Conservation (phyloP, 35 echinoderm and acorn worm species). For the Lytechinus variegatus region DNA sequence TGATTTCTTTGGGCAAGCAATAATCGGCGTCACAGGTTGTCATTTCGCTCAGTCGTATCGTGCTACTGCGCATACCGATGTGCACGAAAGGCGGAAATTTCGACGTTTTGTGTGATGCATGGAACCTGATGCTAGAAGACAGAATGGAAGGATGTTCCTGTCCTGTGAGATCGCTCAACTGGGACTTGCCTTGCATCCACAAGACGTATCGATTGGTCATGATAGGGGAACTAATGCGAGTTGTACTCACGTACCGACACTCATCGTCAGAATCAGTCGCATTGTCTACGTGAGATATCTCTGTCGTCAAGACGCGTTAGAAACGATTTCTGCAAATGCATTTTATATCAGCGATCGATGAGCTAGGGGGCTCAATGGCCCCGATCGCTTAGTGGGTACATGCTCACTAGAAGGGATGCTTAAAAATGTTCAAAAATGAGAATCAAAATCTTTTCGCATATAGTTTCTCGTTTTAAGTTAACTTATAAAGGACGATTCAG, state of each 20-base stretch:
- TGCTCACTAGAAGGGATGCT: not conserved
- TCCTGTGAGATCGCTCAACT: constrained; percentile 27
- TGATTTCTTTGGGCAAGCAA: not conserved
- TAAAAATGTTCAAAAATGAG: not conserved
- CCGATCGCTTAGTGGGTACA: not conserved
- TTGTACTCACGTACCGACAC: constrained; percentile 43
- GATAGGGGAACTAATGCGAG: constrained; percentile 43
- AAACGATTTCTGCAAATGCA: constrained; percentile 52
- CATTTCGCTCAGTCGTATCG: not conserved
- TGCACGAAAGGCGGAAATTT: constrained; percentile 16
- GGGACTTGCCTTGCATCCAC: constrained; percentile 49
- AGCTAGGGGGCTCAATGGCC: constrained; percentile 23
- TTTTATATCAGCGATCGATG: constrained; percentile 47
- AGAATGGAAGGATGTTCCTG: constrained; percentile 30
- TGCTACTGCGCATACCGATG: constrained; percentile 25
- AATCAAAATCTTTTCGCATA: not conserved
- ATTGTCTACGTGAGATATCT: constrained; percentile 31
- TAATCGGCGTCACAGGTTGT: constrained; percentile 7
- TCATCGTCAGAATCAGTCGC: constrained; percentile 29
- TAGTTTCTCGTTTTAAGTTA: not conserved
- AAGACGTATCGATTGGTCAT: constrained; percentile 50
- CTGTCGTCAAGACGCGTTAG: constrained; percentile 9
- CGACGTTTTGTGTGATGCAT: constrained; percentile 17
- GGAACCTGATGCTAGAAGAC: not conserved
- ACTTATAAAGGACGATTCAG: not conserved